Conservation (phyloP, 2,797 vertebrate species). For the Mormyrops attenuatus region DNA sequence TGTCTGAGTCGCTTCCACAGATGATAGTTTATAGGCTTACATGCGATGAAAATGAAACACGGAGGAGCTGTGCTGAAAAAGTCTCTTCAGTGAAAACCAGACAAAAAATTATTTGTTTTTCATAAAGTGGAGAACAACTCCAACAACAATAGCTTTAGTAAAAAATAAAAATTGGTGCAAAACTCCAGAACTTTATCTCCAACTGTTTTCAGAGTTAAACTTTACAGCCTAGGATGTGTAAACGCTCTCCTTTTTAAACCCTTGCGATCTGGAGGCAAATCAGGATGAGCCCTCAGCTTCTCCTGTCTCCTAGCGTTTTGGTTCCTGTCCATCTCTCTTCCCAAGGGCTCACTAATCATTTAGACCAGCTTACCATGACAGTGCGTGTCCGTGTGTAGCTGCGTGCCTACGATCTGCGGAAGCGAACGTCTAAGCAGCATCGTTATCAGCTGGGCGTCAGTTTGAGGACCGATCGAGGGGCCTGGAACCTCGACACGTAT, state of each 20-base stretch:
- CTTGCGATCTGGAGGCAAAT: neutral
- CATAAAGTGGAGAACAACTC: neutral
- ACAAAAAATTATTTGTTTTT: neutral
- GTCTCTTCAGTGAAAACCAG: neutral
- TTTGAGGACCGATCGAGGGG: neutral
- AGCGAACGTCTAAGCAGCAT: neutral
- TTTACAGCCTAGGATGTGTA: neutral
- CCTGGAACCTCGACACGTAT: no score
- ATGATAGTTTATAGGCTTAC: neutral
- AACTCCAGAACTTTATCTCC: neutral
- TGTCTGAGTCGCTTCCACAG: neutral
- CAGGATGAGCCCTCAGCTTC: neutral
- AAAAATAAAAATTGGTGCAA: neutral
- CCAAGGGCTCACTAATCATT: neutral
- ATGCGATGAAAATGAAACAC: neutral
- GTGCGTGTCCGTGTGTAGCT: neutral
- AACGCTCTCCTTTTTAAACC: neutral
- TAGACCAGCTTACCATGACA: neutral
- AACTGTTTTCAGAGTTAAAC: neutral
- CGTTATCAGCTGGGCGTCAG: neutral
- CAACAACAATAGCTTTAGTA: neutral
- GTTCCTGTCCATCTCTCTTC: neutral
- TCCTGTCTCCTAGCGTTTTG: neutral
- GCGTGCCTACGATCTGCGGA: neutral
- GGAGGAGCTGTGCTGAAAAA: neutral